These are phyloP conservation scores for Eilema griseolum DNA, from an alignment of 2,888 invertebrate genomes.

Conservation along the genomic window DNA sequence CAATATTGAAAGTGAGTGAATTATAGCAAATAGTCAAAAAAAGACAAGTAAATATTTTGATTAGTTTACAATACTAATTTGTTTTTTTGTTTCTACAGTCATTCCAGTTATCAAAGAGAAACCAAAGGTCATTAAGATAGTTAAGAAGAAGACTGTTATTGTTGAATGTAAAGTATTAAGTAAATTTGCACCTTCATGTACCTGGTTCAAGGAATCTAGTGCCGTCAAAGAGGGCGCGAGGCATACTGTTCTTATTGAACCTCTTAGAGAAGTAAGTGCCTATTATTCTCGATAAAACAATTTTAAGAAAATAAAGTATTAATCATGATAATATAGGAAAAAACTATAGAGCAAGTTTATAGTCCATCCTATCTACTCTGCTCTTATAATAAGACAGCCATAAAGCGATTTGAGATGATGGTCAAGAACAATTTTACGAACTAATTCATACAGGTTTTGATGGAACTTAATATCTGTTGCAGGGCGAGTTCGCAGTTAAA, in stretches of 20 bases:
- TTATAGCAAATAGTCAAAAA: background rate
- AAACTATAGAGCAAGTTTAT: too few relatives aligned
- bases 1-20: conserved; percentile 97
- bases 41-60: background rate
- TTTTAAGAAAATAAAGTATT: too few relatives aligned
- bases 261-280: conserved; percentile 91
- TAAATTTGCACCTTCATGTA: conserved; percentile 96
- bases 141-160: conserved; percentile 96
- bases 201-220: conserved; percentile 96
- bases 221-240: conserved; percentile 92
- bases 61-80: background rate
- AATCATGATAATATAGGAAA: background rate
- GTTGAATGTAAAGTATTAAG: conserved; percentile 98
- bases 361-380: background rate
- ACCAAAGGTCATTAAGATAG: conserved; percentile 95
- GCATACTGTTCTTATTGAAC: conserved; percentile 92
- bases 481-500: conserved; percentile 96
- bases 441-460: background rate
- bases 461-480: conserved; percentile 31
- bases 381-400: background rate
- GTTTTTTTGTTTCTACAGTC: conserved; percentile 84
- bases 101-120: conserved; percentile 97
- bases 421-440: background rate
- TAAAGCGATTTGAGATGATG: background rate
- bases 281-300: background rate